Conservation (phyloP, 2,888 invertebrate genomes). For the Zygothrica quintamaculata region DNA sequence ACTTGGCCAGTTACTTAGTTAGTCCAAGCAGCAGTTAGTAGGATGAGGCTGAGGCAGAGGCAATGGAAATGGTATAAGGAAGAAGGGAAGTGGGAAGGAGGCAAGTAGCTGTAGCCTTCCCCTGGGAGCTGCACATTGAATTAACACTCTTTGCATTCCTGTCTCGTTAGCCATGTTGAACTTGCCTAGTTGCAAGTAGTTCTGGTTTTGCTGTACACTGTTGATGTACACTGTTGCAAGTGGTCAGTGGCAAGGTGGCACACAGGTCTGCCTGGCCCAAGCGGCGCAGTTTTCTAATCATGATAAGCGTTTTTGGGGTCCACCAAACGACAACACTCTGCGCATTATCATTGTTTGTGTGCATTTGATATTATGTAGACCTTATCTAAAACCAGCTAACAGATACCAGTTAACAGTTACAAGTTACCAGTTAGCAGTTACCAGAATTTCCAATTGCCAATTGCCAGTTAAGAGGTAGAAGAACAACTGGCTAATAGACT, state of each 20-base stretch:
- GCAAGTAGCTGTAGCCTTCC: too few relatives aligned
- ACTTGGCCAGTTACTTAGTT: conserved; percentile 47
- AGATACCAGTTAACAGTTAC: conserved; percentile 7
- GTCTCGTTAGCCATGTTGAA: conserved; percentile 66
- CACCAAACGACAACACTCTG: conserved; percentile 33
- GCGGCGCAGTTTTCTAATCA: conserved; percentile 55
- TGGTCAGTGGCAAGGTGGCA: conserved; percentile 24
- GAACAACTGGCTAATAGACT: too few relatives aligned
- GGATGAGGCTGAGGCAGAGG: too few relatives aligned
- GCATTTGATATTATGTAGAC: conserved; percentile 42
- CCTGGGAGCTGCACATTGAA: conserved; percentile 43
- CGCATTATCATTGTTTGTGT: conserved; percentile 60
- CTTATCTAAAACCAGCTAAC: conserved; percentile 32
- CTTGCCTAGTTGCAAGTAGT: conserved; percentile 59
- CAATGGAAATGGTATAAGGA: too few relatives aligned
- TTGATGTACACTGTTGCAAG: conserved; percentile 11
- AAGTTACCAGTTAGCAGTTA: not conserved
- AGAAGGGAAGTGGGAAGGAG: too few relatives aligned
- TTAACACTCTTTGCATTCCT: conserved; percentile 69
- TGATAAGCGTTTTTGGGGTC: conserved; percentile 64
- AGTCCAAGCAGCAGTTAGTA: too few relatives aligned
- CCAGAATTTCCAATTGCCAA: not conserved
- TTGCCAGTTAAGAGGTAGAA: too few relatives aligned
- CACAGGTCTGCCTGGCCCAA: conserved; percentile 8
- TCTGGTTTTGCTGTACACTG: conserved; percentile 50